Evolutionary conservation across 2,797 vertebrate species (phyloP).

Genomic region (Uromys caudimaculatus): DNA sequence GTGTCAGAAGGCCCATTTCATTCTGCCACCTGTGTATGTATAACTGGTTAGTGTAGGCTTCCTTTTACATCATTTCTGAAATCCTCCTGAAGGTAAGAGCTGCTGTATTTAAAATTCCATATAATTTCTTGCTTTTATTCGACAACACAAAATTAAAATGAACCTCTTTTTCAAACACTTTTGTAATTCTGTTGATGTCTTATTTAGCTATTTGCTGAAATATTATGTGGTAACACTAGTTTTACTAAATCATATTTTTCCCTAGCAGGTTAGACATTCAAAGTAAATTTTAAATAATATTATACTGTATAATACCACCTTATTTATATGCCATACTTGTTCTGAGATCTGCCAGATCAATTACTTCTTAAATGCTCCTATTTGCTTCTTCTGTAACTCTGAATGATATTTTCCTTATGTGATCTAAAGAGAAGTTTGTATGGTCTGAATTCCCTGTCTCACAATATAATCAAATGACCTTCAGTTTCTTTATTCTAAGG

Average conservation of each 20-base stretch:
- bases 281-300: neutral
- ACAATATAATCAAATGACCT: neutral
- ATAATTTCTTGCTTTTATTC: neutral
- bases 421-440: neutral
- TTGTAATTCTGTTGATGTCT: neutral
- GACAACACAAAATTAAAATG: neutral
- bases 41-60: slow-evolving; percentile 24
- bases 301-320: neutral
- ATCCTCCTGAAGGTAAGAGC: neutral
- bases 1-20: neutral
- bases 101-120: neutral
- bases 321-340: neutral
- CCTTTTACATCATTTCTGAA: slow-evolving; percentile 18
- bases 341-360: neutral
- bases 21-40: neutral
- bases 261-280: neutral
- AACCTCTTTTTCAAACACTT: neutral
- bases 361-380: neutral
- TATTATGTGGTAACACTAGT: neutral
- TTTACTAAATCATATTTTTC: neutral
- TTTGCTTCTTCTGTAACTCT: neutral
- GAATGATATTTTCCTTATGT: neutral
- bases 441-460: neutral
- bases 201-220: slow-evolving; percentile 32
- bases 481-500: neutral